A percentile compares a stretch with the other conserved stretches of the same genome.
These are phyloP conservation scores for Metellina segmentata DNA, from an alignment of 2,888 invertebrate genomes.

Conservation along the genomic window DNA sequence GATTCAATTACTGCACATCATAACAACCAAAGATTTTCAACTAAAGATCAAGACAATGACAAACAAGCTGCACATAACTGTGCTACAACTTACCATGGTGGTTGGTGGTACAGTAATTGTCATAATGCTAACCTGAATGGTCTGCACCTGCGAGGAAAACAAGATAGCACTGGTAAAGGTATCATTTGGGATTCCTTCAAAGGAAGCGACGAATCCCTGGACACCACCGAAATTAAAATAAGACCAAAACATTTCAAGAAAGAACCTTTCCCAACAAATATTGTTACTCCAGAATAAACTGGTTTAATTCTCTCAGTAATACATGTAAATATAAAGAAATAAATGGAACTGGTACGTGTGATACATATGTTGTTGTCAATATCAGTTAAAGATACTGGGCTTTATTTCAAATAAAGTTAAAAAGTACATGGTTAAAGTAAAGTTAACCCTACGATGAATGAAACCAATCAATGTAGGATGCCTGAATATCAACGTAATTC, in stretches of 20 bases:
- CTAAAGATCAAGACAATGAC: slow-evolving; percentile 56
- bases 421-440: no score
- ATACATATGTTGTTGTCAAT: no score
- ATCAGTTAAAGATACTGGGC: no score
- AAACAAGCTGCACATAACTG: slow-evolving; percentile 42
- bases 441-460: no score
- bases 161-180: slow-evolving; percentile 76
- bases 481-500: no score
- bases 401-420: no score
- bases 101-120: slow-evolving; percentile 78
- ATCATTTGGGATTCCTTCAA: slow-evolving; percentile 78
- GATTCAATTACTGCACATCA: slow-evolving; percentile 44
- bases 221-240: slow-evolving; percentile 77
- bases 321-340: no score
- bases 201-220: slow-evolving; percentile 78
- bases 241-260: slow-evolving; percentile 29
- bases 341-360: no score
- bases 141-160: slow-evolving; percentile 70
- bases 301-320: no score
- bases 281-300: no score
- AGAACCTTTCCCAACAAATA: no score
- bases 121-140: slow-evolving; percentile 78
- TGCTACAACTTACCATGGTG: slow-evolving; percentile 75
- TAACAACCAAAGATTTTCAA: slow-evolving; percentile 49
- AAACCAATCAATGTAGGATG: no score